These are phyloP conservation scores for Varanus salvator DNA, from an alignment of 2,113 vertebrate genomes.

Conservation along the genomic window DNA sequence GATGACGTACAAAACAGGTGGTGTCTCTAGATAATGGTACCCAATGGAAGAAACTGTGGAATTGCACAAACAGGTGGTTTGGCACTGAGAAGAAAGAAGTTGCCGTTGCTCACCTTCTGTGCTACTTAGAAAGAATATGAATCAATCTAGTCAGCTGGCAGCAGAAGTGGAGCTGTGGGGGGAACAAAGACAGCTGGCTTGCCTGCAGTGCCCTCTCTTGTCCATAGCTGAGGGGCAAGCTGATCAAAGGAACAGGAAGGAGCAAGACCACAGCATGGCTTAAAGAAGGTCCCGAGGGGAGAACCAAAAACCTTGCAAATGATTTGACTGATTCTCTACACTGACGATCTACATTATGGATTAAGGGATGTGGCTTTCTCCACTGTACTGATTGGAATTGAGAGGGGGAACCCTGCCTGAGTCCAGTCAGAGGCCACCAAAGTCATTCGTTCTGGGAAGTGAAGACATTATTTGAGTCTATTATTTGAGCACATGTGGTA, in stretches of 20 bases:
- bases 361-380: not conserved
- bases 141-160: constrained; percentile 28
- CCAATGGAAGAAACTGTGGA: not conserved
- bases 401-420: not conserved
- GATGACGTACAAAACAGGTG: not conserved
- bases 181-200: constrained; percentile 30
- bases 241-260: constrained; percentile 9
- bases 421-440: not conserved
- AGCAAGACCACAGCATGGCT: not conserved
- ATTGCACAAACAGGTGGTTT: constrained; percentile 23
- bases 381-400: not conserved
- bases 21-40: not conserved
- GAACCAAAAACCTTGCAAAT: constrained; percentile 20
- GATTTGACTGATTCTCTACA: constrained; percentile 2
- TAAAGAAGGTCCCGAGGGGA: constrained; percentile 15
- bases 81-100: constrained; percentile 20
- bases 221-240: constrained; percentile 18
- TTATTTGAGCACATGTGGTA: not conserved
- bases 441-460: not conserved
- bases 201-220: constrained; percentile 29
- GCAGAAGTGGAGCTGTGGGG: constrained; percentile 14
- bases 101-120: constrained; percentile 9
- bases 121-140: constrained; percentile 21
- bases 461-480: not conserved
- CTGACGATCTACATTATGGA: constrained; percentile 8